Base-by-base conservation (phyloP, 1,140 invertebrate genomes). In the Lordiphosa clarofinis region DNA sequence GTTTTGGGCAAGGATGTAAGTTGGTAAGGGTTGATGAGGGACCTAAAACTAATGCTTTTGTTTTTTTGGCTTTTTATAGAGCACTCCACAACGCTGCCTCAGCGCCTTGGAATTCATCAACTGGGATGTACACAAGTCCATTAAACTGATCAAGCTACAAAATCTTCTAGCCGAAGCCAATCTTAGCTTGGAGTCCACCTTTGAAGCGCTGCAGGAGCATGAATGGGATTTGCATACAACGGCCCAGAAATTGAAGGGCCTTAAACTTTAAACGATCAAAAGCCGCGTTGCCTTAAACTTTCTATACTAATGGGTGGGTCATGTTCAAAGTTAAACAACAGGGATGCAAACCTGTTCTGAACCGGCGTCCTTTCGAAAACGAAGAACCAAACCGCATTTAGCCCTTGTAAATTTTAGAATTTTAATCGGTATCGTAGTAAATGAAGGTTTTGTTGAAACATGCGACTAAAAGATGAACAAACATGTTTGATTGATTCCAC, bases 111-210 rank as follows among this genome's bases (percentile, higher is more conserved):
- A 97, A 72, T 92, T 94, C 31, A 94, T 95, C 12, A 92, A 95
- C 54, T 98, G 97, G 96, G 94, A 98, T 78, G 94, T 98, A 0
- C 93, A 97, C 67, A 93, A 94, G 24, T 96, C 96, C 0, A 97
- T 98, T 40, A 98, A 98, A 86, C 89, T 96, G 28, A 92, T 95
- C 0, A 94, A 94, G 74, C 84, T 95, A 9, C 94, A 95, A 82
- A 92, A 92, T n/a, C 73, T 93, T 19, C 88, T 94, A 1, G 91
- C 88, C 3, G 89, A 90, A 1, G 55, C 70, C 0, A 53, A 87
- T 4, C 86, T 89, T 0, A 81, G 87, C 3, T 65, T 91, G 8
- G 86, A 88, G 12, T 88, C 89, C 5, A 90, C 90, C 4, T 86
- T 74, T 21, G 73, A 88, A 7, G 89, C 89, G 8, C 70, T 91